phyloP scores from a whole-genome alignment of 2,888 invertebrate genomes.

The Drosophila ezoana region DNA sequence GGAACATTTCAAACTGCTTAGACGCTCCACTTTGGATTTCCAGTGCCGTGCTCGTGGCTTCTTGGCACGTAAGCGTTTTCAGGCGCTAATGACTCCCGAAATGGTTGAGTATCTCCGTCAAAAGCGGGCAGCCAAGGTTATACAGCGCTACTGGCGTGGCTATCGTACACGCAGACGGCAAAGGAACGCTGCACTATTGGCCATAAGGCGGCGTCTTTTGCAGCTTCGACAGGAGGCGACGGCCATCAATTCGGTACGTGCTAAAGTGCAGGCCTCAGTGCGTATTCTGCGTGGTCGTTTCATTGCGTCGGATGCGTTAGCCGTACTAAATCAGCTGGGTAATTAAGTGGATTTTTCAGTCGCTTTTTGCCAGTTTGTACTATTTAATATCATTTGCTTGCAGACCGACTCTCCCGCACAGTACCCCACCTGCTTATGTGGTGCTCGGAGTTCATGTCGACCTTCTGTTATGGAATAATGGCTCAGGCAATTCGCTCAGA shows the following conservation, averaged over 20 bases:
- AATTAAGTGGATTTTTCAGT: constrained; percentile 24
- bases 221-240: constrained; percentile 68
- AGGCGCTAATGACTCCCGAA: constrained; percentile 85
- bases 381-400: background rate
- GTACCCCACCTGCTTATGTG: constrained; percentile 83
- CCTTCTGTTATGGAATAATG: constrained; percentile 85
- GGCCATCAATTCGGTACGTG: constrained; percentile 75
- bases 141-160: constrained; percentile 88
- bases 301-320: constrained; percentile 79
- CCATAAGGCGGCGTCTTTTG: constrained; percentile 76
- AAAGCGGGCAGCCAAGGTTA: constrained; percentile 87
- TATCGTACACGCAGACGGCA: constrained; percentile 83
- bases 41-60: constrained; percentile 85
- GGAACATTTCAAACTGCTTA: constrained; percentile 61
- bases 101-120: constrained; percentile 84
- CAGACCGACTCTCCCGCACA: constrained; percentile 84
- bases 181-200: constrained; percentile 65
- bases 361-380: background rate
- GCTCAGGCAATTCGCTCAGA: constrained; percentile 85
- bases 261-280: constrained; percentile 80
- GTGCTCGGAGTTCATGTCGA: constrained; percentile 83
- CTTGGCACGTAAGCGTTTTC: constrained; percentile 85
- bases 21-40: constrained; percentile 51
- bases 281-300: constrained; percentile 81
- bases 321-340: constrained; percentile 82